Conservation (phyloP, 2,113 vertebrate species). For the Psettodes erumei region DNA sequence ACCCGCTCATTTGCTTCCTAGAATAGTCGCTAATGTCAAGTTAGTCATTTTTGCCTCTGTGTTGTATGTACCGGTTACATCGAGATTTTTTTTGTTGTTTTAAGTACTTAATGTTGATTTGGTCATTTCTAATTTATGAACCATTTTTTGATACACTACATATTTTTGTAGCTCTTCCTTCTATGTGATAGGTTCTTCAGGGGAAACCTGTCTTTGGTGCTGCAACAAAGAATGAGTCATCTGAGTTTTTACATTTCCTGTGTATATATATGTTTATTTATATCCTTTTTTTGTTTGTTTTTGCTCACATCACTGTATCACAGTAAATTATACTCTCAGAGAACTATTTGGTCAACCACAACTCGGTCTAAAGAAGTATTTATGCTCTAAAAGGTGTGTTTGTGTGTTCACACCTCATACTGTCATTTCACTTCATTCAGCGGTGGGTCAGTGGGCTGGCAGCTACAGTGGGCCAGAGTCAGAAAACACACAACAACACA, state of each 20-base stretch:
- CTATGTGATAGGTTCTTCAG: slow-evolving; percentile 81
- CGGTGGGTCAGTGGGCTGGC: slow-evolving; percentile 73
- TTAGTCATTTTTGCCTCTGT: slow-evolving; percentile 77
- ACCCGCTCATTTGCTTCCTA: slow-evolving; percentile 82
- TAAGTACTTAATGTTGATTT: slow-evolving; percentile 86
- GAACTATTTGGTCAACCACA: slow-evolving; percentile 74
- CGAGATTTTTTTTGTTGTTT: slow-evolving; percentile 86
- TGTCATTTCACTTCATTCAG: slow-evolving; percentile 57
- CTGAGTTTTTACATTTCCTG: slow-evolving; percentile 79
- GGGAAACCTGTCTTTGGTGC: slow-evolving; percentile 84
- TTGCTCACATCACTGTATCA: slow-evolving; percentile 79
- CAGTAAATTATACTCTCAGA: slow-evolving; percentile 84
- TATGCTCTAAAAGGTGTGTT: slow-evolving; percentile 75
- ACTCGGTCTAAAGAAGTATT: slow-evolving; percentile 79
- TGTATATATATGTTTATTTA: slow-evolving; percentile 93
- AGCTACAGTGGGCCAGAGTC: slow-evolving; percentile 78
- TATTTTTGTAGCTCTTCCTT: slow-evolving; percentile 79
- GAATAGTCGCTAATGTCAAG: slow-evolving; percentile 83
- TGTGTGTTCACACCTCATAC: slow-evolving; percentile 69
- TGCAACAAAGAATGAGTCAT: slow-evolving; percentile 78
- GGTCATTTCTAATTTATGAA: slow-evolving; percentile 94
- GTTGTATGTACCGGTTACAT: slow-evolving; percentile 97
- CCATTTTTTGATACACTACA: slow-evolving; percentile 80
- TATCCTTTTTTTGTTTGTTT: slow-evolving; percentile 69
- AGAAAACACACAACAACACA: slow-evolving; percentile 62